Percentiles rank a stretch among this genome's conserved stretches.
Conservation (phyloP, 1,140 invertebrate genomes). For the Psix sp. region DNA sequence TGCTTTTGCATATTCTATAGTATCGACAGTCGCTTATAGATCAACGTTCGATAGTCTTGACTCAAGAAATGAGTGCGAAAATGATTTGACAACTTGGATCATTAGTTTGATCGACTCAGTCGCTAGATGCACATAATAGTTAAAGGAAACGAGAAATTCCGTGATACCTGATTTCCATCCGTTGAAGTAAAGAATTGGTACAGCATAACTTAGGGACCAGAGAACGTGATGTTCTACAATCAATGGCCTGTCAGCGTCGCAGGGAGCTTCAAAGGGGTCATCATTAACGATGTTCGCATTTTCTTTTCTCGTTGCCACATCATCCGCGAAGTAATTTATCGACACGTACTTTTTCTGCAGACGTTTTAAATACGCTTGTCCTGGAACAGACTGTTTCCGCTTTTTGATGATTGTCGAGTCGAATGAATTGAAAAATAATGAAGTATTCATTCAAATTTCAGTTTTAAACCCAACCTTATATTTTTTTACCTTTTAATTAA, state of each 20-base stretch:
- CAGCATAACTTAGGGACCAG: conserved; percentile 79
- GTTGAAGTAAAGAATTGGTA: conserved; percentile 80
- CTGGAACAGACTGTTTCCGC: conserved; percentile 60
- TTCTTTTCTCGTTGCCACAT: conserved; percentile 31
- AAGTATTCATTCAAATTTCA: too few relatives aligned
- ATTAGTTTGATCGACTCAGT: too few relatives aligned
- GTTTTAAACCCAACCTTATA: too few relatives aligned
- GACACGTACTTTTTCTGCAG: conserved; percentile 63
- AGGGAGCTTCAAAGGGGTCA: conserved; percentile 69
- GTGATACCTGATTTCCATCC: conserved; percentile 72
- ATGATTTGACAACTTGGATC: too few relatives aligned
- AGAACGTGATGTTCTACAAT: conserved; percentile 76
- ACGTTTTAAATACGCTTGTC: conserved; percentile 68
- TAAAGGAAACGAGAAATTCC: background rate
- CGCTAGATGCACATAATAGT: too few relatives aligned
- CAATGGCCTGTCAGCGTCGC: conserved; percentile 63
- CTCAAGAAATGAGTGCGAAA: too few relatives aligned
- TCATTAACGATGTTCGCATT: conserved; percentile 53
- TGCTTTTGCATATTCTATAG: background rate
- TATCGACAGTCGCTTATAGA: conserved; percentile 26
- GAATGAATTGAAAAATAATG: too few relatives aligned
- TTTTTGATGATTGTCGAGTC: too few relatives aligned
- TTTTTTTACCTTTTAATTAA: too few relatives aligned
- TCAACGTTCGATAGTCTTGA: too few relatives aligned
- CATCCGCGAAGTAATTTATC: conserved; percentile 52